These are phyloP conservation scores for Lacerta agilis DNA, from an alignment of 2,797 vertebrate genomes.

Conservation along the genomic window DNA sequence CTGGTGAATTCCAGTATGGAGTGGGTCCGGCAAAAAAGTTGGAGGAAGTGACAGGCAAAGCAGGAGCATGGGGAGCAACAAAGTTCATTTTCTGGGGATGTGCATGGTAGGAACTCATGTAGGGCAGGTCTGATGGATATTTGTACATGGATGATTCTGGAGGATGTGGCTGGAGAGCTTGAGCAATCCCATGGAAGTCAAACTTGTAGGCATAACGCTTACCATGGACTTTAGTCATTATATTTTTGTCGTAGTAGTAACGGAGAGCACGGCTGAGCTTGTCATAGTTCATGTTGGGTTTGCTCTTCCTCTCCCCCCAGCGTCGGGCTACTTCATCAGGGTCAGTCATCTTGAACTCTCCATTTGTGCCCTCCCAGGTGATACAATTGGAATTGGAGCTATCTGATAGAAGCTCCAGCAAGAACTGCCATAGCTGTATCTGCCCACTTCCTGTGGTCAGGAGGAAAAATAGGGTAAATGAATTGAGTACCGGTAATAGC, in stretches of 20 bases:
- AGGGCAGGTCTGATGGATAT: slow-evolving; percentile 88
- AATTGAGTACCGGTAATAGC: slow-evolving; percentile 2
- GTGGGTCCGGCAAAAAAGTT: slow-evolving; percentile 86
- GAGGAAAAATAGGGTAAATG: slow-evolving; percentile 2
- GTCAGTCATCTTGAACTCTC: slow-evolving; percentile 92
- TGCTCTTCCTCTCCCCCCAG: slow-evolving; percentile 90
- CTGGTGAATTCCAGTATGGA: slow-evolving; percentile 90
- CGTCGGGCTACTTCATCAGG: slow-evolving; percentile 89
- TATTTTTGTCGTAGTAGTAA: slow-evolving; percentile 93
- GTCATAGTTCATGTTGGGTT: slow-evolving; percentile 93
- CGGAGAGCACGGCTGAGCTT: slow-evolving; percentile 90
- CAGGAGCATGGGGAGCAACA: slow-evolving; percentile 83
- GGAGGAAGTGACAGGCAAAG: slow-evolving; percentile 86
- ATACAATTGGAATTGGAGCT: slow-evolving; percentile 89
- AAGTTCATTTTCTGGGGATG: slow-evolving; percentile 94
- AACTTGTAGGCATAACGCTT: slow-evolving; percentile 92
- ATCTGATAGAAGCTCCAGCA: slow-evolving; percentile 89
- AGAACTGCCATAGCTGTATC: slow-evolving; percentile 91
- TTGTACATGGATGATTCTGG: slow-evolving; percentile 89
- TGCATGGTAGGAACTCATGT: slow-evolving; percentile 87
- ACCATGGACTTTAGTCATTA: slow-evolving; percentile 93
- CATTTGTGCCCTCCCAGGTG: slow-evolving; percentile 91
- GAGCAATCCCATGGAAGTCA: slow-evolving; percentile 90
- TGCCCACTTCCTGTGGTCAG: slow-evolving; percentile 82
- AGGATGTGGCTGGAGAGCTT: slow-evolving; percentile 89